Conservation (phyloP, 1,140 invertebrate genomes). For the Euura saliciscinereae region DNA sequence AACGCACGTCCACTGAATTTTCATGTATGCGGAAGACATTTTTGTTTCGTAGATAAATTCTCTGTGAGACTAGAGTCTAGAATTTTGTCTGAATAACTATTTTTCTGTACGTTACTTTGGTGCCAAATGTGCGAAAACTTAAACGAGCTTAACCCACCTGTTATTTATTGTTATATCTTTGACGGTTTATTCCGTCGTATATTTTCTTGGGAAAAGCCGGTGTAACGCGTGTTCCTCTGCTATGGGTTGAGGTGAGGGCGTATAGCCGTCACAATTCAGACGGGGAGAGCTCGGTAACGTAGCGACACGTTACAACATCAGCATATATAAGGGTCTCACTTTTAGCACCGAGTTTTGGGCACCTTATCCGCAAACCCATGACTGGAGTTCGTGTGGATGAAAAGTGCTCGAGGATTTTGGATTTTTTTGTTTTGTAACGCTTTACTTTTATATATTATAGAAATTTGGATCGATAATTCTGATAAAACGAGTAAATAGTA, state of each 20-base stretch:
- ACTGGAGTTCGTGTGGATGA: neutral
- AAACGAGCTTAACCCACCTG: neutral
- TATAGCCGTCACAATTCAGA: slow-evolving; percentile 2
- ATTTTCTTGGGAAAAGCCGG: neutral
- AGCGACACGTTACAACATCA: neutral
- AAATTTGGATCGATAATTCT: too few species aligned
- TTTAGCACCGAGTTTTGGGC: neutral
- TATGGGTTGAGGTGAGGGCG: neutral
- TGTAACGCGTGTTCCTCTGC: neutral
- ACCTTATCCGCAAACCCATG: neutral
- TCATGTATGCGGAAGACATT: too few species aligned
- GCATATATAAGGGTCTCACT: neutral
- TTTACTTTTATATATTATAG: too few species aligned
- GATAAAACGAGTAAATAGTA: too few species aligned
- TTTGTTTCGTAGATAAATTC: too few species aligned
- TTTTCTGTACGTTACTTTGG: too few species aligned
- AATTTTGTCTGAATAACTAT: too few species aligned
- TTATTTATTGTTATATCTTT: slow-evolving; percentile 4
- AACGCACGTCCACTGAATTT: slow-evolving; percentile 48
- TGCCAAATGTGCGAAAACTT: neutral
- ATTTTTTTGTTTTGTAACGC: too few species aligned
- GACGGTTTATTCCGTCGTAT: neutral
- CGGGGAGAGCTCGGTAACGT: neutral
- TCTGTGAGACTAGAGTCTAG: too few species aligned
- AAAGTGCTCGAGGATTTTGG: too few species aligned